Percentiles rank a stretch among this genome's conserved stretches.
phyloP scores from a whole-genome alignment of 2,888 invertebrate species.

The Apodemia zela region DNA sequence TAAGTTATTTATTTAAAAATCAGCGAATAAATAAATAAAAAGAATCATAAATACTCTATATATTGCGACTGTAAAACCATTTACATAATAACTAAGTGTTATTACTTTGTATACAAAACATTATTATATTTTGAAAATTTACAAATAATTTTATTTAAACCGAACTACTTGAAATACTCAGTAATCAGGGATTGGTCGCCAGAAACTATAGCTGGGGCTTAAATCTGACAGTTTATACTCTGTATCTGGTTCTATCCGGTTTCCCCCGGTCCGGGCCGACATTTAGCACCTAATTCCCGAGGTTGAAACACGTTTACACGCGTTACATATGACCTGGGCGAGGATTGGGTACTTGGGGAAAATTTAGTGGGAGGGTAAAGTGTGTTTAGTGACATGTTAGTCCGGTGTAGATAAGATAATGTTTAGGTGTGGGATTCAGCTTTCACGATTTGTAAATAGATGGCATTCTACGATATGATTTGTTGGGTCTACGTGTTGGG shows the following conservation, averaged over 20 bases:
- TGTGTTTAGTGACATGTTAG: conserved; percentile 15
- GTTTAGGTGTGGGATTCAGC: conserved; percentile 2
- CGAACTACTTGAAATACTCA: too few species aligned
- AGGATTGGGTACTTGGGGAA: conserved; percentile 14
- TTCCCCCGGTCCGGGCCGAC: conserved; percentile 36
- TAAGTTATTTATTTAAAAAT: too few species aligned
- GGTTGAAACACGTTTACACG: conserved; percentile 16
- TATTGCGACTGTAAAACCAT: too few species aligned
- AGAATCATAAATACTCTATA: too few species aligned
- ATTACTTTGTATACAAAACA: too few species aligned
- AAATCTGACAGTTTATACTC: conserved; percentile 39
- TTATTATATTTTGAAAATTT: too few species aligned
- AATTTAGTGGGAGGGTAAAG: conserved; percentile 12
- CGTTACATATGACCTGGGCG: conserved; percentile 25
- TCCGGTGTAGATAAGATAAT: conserved; percentile 1
- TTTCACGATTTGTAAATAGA: not conserved
- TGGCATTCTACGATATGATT: not conserved
- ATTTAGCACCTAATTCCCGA: conserved; percentile 59
- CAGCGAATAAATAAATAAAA: too few species aligned
- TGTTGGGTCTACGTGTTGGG: too few species aligned
- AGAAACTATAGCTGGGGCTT: conserved; percentile 6
- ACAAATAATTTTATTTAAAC: too few species aligned
- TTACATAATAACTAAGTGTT: too few species aligned
- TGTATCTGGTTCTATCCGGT: conserved; percentile 44
- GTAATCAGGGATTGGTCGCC: not conserved